Conservation (phyloP, 2,888 invertebrate species). For the Drosophila niveifrons region DNA sequence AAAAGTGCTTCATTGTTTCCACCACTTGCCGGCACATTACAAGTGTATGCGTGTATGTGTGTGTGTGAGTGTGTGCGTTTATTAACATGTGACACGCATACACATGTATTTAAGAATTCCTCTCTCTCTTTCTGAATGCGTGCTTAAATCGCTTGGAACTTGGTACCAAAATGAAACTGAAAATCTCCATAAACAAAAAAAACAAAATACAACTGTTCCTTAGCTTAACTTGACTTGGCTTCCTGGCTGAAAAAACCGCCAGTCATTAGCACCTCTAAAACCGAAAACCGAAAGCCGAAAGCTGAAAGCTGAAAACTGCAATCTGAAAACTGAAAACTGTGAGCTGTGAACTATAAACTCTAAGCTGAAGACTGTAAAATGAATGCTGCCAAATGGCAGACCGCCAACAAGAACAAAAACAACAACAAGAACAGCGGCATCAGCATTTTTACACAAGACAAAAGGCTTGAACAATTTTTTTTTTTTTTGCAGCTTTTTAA, state of each 20-base stretch:
- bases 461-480: conserved; percentile 21
- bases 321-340: conserved; percentile 15
- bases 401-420: conserved; percentile 10
- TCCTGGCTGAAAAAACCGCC: conserved; percentile 35
- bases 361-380: conserved; percentile 13
- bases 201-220: conserved; percentile 13
- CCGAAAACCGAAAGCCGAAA: neutral
- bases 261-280: conserved; percentile 47
- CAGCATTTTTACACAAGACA: conserved; percentile 12
- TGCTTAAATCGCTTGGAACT: conserved; percentile 46
- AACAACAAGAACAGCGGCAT: conserved; percentile 2
- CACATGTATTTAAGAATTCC: conserved; percentile 14
- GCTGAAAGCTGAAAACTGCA: conserved; percentile 2
- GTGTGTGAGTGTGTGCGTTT: neutral
- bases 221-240: conserved; percentile 17
- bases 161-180: conserved; percentile 26
- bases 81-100: conserved; percentile 19
- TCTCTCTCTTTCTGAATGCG: conserved; percentile 11
- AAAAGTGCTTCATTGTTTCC: conserved; percentile 62
- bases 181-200: conserved; percentile 6
- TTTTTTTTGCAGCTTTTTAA: conserved; percentile 48
- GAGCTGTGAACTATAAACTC: neutral
- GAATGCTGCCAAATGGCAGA: conserved; percentile 16
- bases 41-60: conserved; percentile 5
- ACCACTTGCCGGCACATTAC: conserved; percentile 21